Base-by-base conservation (phyloP, 2,113 vertebrate species). In the Peucedramus taeniatus region DNA sequence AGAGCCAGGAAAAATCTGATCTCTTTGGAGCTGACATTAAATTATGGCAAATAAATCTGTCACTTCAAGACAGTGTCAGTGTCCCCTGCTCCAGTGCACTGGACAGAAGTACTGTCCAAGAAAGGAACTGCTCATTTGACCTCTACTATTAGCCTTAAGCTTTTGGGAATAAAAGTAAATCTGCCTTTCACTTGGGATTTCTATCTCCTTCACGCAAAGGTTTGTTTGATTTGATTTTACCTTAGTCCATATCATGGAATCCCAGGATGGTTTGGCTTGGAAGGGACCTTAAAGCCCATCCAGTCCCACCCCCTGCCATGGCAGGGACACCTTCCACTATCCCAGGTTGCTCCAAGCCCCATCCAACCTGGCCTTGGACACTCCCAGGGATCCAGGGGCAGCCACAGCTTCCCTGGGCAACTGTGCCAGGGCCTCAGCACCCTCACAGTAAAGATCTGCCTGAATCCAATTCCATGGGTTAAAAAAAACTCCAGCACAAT, bases 11-110 rank as follows among this genome's bases (percentile, higher is more conserved):
- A 94, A 92, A 89, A 84, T 81, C 69, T 0, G 1, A 92, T 91
- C 77, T 84, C 74, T 89, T 74, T 74, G 89, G 94, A 82, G 74
- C 61, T 71, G 77, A 39, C 40, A 3, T 87, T 93, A 87, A 94
- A 90, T 89, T 74, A 92, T 40, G 69, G 68, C 44, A 77, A 63
- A 87, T 90, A 92, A 94, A 89, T 75, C 33, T 18, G 44, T 87
- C 15, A 1, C 69, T 89, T 56, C 56, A 15, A 13, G 33, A 50
- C 21, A 30, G 35, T 13, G 53, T 60, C 72, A 28, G 54, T 69
- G 72, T 53, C 54, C 45, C 33, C 63, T 60, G 91, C 53, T 83
- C 65, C 76, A 51, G 50, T 33, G 71, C 3, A 3, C n/a, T 74
- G 51, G 63, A 51, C 5, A 2, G 70, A 74, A 71, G 22, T n/a